Base-by-base conservation (phyloP, 2,797 vertebrate species). In the Gallinago nigripennis region DNA sequence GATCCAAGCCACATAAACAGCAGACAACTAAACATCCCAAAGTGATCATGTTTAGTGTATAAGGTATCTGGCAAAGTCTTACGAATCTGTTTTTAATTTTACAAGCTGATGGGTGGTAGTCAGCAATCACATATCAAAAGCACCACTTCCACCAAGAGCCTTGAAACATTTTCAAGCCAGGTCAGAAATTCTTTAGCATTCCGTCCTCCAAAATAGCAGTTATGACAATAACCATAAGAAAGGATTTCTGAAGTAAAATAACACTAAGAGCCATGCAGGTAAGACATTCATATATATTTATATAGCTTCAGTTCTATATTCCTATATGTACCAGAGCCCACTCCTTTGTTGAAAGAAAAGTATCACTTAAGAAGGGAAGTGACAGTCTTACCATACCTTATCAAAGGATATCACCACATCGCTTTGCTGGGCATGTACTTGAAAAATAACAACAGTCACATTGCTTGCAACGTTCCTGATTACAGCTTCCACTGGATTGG, bases 351-450 rank as follows among this genome's bases (percentile, higher is more conserved):
- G n/a, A 76, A 86, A 78, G 56, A n/a, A 8, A 86, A 72, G 17
- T 8, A 82, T 51, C 68, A 71, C 33, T 86, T 33, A 4, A 51
- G 35, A 76, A 63, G 6, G 53, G n/a, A 79, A 79, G 16, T 39
- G 33, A 73, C 30, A 65, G 51, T 90, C 53, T 78, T 56, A 56
- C 77, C 85, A 53, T 97, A 99, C 99, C 98, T 97, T 98, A 84
- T 95, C 97, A 96, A 99, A 99, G 45, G 99, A 99, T 56, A 99
- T 93, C 1, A 99, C 99, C 87, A 98, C 97, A 72, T 99, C 98
- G 63, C 35, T 97, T 68, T 97, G 97, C 94, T 98, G 99, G 5
- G 99, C 98, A 96, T 99, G 99, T 92, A 99, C 98, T 98, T 99
- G 99, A 96, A 99, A 98, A 16, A 98, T 97, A 95, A 99, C 39